Base-by-base conservation (phyloP, 2,888 invertebrate species). In the Bombyx huttoni region DNA sequence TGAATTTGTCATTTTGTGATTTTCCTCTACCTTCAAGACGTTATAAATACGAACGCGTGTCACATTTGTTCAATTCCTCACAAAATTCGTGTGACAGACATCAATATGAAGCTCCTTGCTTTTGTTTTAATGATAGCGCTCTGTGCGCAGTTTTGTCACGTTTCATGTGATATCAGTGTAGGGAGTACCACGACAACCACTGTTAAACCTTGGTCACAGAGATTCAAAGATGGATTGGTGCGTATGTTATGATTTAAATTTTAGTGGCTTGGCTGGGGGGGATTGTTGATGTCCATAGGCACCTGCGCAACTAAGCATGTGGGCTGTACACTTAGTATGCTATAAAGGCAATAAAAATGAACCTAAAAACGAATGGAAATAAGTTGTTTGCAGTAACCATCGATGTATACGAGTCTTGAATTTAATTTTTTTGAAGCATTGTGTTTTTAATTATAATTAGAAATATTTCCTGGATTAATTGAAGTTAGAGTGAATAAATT, bases 151-250 rank as follows among this genome's bases (percentile, higher is more conserved):
- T 53, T 65, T 51, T 63, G 60, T 35, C 58, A 57, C 50, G 65
- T 66, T 45, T 56, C 60, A 35, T 57, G 63, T 33, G 55, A 48
- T 51, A 54, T 40, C 7, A 12, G 40, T 7, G 1, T 40, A 40
- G 12, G 50, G 7, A 48, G 52, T 10, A 52, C 49, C 14, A 48
- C 52, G 45, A 34, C 58, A 13, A 51, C 51, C 14, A 58, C 55
- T 0, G 54, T 56, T 14, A 75, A 73, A 46, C 67, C 71, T 12
- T 77, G 75, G 74, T 62, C 69, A 0, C 58, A 62, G 49, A 78
- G 68, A 58, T 48, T 78, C 35, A 75, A 68, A 59, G 65, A 74
- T 57, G 73, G 76, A 52, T 60, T 77, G 68, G 73, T 77, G 55
- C 45, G 76, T 73, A 58, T 51, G 35, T 24, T 7, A 7, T 10